Evolutionary conservation across 2,113 vertebrate genomes (phyloP).

Genomic region (Melanotaenia duboulayi): DNA sequence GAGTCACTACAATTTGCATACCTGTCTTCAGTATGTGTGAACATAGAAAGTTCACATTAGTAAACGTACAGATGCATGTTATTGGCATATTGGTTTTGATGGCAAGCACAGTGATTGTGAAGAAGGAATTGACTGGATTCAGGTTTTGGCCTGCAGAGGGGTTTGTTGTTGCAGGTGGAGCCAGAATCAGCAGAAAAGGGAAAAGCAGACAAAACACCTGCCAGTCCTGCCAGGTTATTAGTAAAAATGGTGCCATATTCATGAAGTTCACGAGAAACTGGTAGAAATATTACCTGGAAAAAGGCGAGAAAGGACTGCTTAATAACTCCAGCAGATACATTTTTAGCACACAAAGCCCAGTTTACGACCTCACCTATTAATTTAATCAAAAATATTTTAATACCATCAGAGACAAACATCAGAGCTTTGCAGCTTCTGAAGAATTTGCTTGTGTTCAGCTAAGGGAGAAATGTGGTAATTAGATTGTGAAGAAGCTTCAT

Average conservation of each 20-base stretch:
- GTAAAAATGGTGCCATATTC: slow-evolving; percentile 21
- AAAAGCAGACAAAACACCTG: slow-evolving; percentile 32
- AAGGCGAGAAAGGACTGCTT: slow-evolving; percentile 1
- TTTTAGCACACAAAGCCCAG: background rate
- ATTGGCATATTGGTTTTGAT: slow-evolving; percentile 15
- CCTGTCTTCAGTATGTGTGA: slow-evolving; percentile 16
- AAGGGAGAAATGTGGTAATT: too few species aligned
- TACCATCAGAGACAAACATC: background rate
- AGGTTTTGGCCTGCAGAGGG: slow-evolving; percentile 9
- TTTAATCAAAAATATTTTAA: too few species aligned
- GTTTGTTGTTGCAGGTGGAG: slow-evolving; percentile 25
- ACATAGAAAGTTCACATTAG: background rate
- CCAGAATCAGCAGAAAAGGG: slow-evolving; percentile 27
- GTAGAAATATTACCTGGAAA: slow-evolving; percentile 18
- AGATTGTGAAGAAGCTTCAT: too few species aligned
- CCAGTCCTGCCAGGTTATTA: slow-evolving; percentile 36
- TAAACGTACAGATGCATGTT: background rate
- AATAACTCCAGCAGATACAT: background rate
- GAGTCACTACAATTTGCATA: slow-evolving; percentile 44
- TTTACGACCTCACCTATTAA: background rate
- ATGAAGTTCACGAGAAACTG: background rate
- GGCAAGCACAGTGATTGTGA: slow-evolving; percentile 3
- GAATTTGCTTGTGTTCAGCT: too few species aligned
- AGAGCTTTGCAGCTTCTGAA: too few species aligned
- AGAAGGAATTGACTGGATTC: slow-evolving; percentile 13